Evolutionary conservation across 2,113 vertebrate genomes (phyloP).

Genomic region (Fukomys damarensis): DNA sequence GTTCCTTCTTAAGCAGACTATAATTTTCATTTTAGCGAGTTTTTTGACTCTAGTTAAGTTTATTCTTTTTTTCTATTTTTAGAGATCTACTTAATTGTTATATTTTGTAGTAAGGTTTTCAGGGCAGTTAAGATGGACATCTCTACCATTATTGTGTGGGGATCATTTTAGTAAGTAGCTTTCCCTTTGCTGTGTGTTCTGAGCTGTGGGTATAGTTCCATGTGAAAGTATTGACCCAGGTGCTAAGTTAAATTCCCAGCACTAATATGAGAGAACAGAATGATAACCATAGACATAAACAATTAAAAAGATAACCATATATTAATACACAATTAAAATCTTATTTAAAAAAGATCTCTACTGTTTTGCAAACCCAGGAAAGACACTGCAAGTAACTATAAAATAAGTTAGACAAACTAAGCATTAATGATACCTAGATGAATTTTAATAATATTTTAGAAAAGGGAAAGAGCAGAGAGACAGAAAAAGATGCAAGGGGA

Average conservation of each 20-base stretch:
- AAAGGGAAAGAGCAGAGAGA: neutral
- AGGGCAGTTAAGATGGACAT: neutral
- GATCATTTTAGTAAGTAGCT: neutral
- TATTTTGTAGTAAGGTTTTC: neutral
- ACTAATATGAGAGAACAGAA: neutral
- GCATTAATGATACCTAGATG: neutral
- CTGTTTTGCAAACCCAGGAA: neutral
- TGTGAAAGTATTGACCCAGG: neutral
- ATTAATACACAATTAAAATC: neutral
- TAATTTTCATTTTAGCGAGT: too few relatives aligned
- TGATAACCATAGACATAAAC: neutral
- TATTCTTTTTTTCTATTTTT: too few relatives aligned
- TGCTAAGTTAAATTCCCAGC: neutral
- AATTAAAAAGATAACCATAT: neutral
- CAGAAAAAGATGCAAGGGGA: neutral
- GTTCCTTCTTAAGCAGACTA: neutral
- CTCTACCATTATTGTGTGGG: neutral
- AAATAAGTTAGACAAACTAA: neutral
- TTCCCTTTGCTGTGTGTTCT: neutral
- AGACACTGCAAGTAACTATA: neutral
- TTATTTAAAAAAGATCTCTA: neutral
- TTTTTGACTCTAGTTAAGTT: too few relatives aligned
- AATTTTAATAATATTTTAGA: neutral
- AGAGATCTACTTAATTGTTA: neutral
- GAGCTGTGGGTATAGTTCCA: neutral